Evolutionary conservation across 2,113 vertebrate genomes (phyloP), one percentile per base, ranked within the genome.

Genomic region (Stercorarius parasiticus): DNA sequence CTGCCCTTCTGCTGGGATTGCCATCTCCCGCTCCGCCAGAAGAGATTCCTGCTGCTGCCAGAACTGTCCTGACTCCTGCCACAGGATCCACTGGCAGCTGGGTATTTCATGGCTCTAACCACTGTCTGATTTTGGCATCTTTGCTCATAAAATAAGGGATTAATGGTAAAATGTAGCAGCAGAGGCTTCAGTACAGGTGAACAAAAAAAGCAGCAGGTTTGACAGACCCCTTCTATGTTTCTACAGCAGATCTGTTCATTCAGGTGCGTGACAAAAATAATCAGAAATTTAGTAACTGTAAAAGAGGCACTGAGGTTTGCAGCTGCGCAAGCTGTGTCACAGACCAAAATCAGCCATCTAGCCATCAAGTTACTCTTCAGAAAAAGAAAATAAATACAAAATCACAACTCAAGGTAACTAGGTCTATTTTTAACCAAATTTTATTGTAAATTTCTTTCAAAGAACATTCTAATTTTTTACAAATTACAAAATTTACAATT

Each of bases 401-500:
- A 32, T 11, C 61, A 22, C 30, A 36, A 29, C 10, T 13, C 30
- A 32, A 74, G n/a, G 56, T n/a, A 53, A 53, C 27, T 2, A 30
- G 29, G 19, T 55, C 18, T 74, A 10, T 23, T 93, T 95, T 95
- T 86, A 76, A 71, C 38, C 64, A 83, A 9, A 42, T 95, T 96
- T 96, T 95, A 97, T 82, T 94, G 85, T 50, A 95, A 90, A 96
- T 64, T 69, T 76, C 47, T 76, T 82, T 19, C 45, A 32, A 89
- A 90, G 38, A 34, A 71, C 56, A 52, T 66, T 93, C 90, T 93
- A 76, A 61, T 38, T 76, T 88, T 89, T 90, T 95, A 97, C 91
- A 95, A 94, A 84, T 93, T 89, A 96, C 8, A 93, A 94, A 96
- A 94, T 95, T 96, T 96, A 96, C 92, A 93, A 22, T 96, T 96